Percentiles rank a stretch among this genome's conserved stretches.
Evolutionary conservation across 2,888 invertebrate species (phyloP).

Genomic region (Phasia obesa): DNA sequence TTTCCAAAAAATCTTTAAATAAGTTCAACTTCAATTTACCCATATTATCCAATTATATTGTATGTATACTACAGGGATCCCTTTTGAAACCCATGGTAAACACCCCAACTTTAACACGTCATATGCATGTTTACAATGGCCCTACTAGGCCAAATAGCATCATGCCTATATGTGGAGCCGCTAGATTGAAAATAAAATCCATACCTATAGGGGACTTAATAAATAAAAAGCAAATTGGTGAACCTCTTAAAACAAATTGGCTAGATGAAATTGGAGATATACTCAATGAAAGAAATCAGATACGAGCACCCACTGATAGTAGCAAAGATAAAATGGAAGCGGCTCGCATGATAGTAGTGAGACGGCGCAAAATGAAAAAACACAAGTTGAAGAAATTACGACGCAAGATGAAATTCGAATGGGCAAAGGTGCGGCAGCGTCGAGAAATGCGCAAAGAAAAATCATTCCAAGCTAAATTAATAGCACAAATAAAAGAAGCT

Average conservation of each 20-base stretch:
- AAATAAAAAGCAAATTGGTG: conserved; percentile 74
- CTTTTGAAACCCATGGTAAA: conserved; percentile 69
- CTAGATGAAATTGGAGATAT: conserved; percentile 79
- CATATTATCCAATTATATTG: conserved; percentile 81
- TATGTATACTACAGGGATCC: conserved; percentile 75
- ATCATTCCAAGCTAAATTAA: conserved; percentile 87
- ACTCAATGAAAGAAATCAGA: conserved; percentile 70
- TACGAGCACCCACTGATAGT: conserved; percentile 74
- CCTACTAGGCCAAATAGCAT: conserved; percentile 1
- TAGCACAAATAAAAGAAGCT: conserved; percentile 88
- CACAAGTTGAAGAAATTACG: conserved; percentile 91
- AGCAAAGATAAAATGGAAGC: conserved; percentile 86
- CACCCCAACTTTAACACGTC: conserved; percentile 47
- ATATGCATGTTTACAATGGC: conserved; percentile 60
- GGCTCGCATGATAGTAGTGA: conserved; percentile 88
- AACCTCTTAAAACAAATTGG: conserved; percentile 75
- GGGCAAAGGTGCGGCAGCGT: conserved; percentile 88
- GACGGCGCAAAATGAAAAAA: conserved; percentile 93
- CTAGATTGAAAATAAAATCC: conserved; percentile 45
- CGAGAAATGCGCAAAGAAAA: conserved; percentile 90
- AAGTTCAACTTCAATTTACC: conserved; percentile 71
- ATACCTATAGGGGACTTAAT: conserved; percentile 55
- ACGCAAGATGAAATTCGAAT: conserved; percentile 90
- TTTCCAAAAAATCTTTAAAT: conserved; percentile 23
- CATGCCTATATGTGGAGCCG: conserved; percentile 50